A percentile compares a stretch with the other conserved stretches of the same genome.
Conservation (phyloP, 2,888 invertebrate genomes). For the Synergus laeviventris region DNA sequence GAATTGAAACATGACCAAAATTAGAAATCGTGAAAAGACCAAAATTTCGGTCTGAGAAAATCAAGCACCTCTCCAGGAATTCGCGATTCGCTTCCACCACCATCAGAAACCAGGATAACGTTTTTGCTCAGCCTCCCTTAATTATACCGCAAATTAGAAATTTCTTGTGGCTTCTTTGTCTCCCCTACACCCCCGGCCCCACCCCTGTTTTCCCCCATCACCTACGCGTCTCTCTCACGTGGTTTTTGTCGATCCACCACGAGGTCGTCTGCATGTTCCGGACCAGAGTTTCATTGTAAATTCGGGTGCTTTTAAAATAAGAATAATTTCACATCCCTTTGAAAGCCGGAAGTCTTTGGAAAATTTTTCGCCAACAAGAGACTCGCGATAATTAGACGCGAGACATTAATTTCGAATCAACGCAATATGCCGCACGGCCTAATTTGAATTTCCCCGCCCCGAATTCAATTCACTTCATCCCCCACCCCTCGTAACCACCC, state of each 20-base stretch:
- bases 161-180: conserved; percentile 66
- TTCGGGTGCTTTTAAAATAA: conserved; percentile 40
- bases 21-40: no score
- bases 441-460: conserved; percentile 73
- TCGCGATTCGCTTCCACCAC: conserved; percentile 67
- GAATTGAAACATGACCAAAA: no score
- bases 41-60: background rate
- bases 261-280: conserved; percentile 55
- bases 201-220: conserved; percentile 25
- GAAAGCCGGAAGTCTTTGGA: background rate
- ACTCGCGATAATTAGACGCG: conserved; percentile 70
- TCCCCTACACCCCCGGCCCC: conserved; percentile 32
- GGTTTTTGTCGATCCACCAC: conserved; percentile 67
- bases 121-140: conserved; percentile 73
- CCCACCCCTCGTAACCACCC: background rate
- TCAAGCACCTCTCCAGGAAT: conserved; percentile 58
- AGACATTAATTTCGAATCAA: conserved; percentile 74
- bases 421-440: conserved; percentile 73
- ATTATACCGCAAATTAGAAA: conserved; percentile 76
- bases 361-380: conserved; percentile 15
- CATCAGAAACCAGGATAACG: conserved; percentile 66
- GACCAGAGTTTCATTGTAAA: conserved; percentile 54
- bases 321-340: conserved; percentile 11
- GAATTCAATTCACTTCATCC: conserved; percentile 15
- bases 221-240: conserved; percentile 55